Evolutionary conservation across 2,888 invertebrate species (phyloP), one percentile per base, ranked within the genome.

Genomic region (Pedicia rivosa): DNA sequence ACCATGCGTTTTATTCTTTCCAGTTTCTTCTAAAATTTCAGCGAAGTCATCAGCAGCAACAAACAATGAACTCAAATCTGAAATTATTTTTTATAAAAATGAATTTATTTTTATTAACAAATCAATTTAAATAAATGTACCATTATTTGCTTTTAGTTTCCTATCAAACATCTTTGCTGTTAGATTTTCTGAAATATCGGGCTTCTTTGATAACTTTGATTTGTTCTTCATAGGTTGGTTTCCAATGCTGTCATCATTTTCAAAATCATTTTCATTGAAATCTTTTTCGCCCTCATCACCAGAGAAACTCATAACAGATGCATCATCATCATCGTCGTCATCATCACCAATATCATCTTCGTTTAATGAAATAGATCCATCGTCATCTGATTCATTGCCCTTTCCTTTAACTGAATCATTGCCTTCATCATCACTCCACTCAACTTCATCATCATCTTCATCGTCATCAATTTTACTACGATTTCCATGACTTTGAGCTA

Each of bases 1-100:
- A 14, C 75, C 76, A 34, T 68, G 66, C 16, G 67, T 67, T 48
- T 73, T 73, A 4, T 72, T 67, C 32, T 70, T 67, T 1, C 80
- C 79, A 33, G 82, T 81, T 41, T 87, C 83, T 58, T 92, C 91
- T 36, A 94, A 62, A 47, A 91, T 65, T 30, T 82, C 77, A 0
- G 90, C 78, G 64, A 92, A 92, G 60, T 90, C 78, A 56, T 88
- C 88, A 0, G 86, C 86, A 1, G 84, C 79, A 3, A 84, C 82
- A 61, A 87, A 87, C 24, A 83, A 52, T 0, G 74, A 71, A 28
- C 67, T 66, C 30, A 73, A 63, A 46, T 74, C 71, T 59, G n/a
- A n/a, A n/a, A n/a, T n/a, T n/a, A 15, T 9, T 28, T 28, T 6
- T 6, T 14, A 28, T 15, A 28, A 28, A 15, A 28, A 9, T 28